These are phyloP conservation scores for Xiphophorus maculatus DNA, from an alignment of 2,113 vertebrate genomes.

Conservation along the genomic window DNA sequence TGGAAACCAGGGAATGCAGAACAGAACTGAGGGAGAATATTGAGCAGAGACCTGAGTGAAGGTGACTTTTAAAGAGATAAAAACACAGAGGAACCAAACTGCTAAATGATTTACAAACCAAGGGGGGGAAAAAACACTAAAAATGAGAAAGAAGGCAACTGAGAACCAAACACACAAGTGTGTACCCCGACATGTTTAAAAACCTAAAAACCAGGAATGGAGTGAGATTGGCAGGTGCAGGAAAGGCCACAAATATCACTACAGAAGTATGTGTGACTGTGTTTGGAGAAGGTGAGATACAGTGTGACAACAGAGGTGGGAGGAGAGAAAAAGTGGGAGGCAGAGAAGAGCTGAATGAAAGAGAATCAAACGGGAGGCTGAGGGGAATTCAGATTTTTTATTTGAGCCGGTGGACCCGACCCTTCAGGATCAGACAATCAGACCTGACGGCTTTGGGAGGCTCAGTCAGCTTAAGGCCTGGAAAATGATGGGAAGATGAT, in stretches of 20 bases:
- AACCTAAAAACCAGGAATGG: conserved; percentile 17
- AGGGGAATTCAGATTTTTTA: conserved; percentile 74
- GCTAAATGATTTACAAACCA: too few relatives aligned
- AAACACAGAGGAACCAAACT: too few relatives aligned
- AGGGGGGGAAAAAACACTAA: too few relatives aligned
- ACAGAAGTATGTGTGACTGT: conserved; percentile 34
- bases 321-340: conserved; percentile 48
- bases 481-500: conserved; percentile 71
- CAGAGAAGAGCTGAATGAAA: conserved; percentile 52
- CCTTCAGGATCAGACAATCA: conserved; percentile 74
- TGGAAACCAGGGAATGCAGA: too few relatives aligned
- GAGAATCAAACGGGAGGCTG: conserved; percentile 67
- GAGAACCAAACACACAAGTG: too few relatives aligned
- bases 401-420: conserved; percentile 61
- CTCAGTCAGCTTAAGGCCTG: conserved; percentile 70
- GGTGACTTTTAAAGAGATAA: too few relatives aligned
- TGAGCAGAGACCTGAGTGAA: too few relatives aligned
- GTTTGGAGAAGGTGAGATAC: conserved; percentile 9
- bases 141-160: too few relatives aligned
- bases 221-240: conserved; percentile 43
- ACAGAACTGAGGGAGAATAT: too few relatives aligned
- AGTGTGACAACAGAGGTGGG: conserved; percentile 38
- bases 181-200: neutral
- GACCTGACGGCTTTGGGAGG: conserved; percentile 72
- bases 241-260: conserved; percentile 49